Evolutionary conservation across 2,888 invertebrate genomes (phyloP), one percentile per base, ranked within the genome.

Genomic region (Agrochola circellaris): DNA sequence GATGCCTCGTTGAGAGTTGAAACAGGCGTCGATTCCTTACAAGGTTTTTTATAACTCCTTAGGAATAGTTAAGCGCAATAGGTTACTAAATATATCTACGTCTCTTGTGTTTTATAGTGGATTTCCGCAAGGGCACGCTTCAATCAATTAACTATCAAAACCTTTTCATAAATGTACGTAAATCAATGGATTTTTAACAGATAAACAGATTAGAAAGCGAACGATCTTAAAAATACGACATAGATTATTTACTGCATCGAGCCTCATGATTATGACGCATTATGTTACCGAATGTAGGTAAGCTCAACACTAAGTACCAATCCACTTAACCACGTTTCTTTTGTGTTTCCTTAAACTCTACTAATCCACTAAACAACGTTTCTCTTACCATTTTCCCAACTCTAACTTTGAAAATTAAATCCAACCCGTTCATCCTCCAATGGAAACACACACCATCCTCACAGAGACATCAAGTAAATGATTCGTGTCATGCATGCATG

Each of bases 381-480:
- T 56, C n/a, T 56, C 26, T 56, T 38, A 38, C 38, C n/a, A 26
- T 56, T 56, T 56, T 26, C 7, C 58, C 26, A 26, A 58, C 13
- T 13, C 0, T 56, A 11, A 56, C 26, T 26, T 7, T 3, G 8
- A 58, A 2, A n/a, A 61, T 26, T 20, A 67, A 60, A 38, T 2
- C 20, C 2, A 58, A n/a, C 17, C 8, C 65, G 7, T 45, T 67
- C 62, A 45, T n/a, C 0, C 3, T 26, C 8, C 77, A 91, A 83
- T 93, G 94, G 90, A 91, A 87, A 90, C 90, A 23, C 71, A 17
- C 88, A 72, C 87, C 79, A 90, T 90, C 81, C 90, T 87, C 83
- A 89, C 86, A 85, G 82, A 86, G 85, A 87, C 90, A 86, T 82
- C 89, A 88, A 85, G 89, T 87, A 88, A 91, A 91, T 89, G 87